Conservation (phyloP, 2,888 invertebrate species). For the Endotricha flammealis region DNA sequence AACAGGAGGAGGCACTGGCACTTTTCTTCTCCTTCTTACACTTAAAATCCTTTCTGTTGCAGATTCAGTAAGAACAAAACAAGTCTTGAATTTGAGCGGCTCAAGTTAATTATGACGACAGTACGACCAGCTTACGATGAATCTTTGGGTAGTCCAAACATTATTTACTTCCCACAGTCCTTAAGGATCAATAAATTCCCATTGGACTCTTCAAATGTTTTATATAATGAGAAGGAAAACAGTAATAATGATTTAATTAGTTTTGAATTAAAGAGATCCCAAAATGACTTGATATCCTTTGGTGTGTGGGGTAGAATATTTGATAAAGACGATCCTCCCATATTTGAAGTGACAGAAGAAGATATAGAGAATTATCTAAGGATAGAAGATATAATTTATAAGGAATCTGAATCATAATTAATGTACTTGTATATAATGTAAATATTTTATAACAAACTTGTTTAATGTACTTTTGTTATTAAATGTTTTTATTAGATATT, state of each 20-base stretch:
- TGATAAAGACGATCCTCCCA: constrained; percentile 56
- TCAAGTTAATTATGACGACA: constrained; percentile 66
- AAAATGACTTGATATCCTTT: constrained; percentile 65
- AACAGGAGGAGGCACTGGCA: too few relatives aligned
- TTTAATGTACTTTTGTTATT: too few relatives aligned
- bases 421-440: too few relatives aligned
- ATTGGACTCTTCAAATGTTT: constrained; percentile 46
- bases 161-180: constrained; percentile 71
- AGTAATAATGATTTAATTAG: constrained; percentile 28
- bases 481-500: too few relatives aligned
- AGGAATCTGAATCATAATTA: background rate
- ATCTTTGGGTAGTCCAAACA: constrained; percentile 49
- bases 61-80: constrained; percentile 60
- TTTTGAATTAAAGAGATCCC: constrained; percentile 46
- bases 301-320: constrained; percentile 67
- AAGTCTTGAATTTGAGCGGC: constrained; percentile 52
- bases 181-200: constrained; percentile 70
- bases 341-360: constrained; percentile 2
- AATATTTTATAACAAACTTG: too few relatives aligned
- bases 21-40: too few relatives aligned
- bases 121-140: constrained; percentile 32
- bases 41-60: too few relatives aligned
- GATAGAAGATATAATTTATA: constrained; percentile 5
- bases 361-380: constrained; percentile 1
- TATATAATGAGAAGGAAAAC: constrained; percentile 25